These are phyloP conservation scores for Lasioglossum albipes DNA, from an alignment of 1,140 invertebrate species.

Conservation along the genomic window DNA sequence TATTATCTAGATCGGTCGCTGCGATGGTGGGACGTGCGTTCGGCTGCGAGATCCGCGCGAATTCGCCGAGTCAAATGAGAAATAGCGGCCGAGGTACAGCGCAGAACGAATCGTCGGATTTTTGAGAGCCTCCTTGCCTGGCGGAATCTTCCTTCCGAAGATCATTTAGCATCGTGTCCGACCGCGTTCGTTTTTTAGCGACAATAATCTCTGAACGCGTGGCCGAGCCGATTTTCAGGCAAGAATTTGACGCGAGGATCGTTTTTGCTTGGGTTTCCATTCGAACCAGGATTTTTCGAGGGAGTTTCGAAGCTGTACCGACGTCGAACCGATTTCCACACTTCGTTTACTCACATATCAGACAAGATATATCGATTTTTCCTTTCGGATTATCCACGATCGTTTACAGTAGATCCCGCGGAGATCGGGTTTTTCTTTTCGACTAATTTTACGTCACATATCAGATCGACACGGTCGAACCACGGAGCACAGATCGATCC, in stretches of 20 bases:
- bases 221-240: background rate
- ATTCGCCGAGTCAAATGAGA: background rate
- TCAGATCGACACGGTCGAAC: slow-evolving; percentile 12
- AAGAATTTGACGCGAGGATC: background rate
- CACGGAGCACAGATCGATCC: background rate
- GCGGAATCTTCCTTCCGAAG: background rate
- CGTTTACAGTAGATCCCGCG: background rate
- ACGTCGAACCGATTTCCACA: background rate
- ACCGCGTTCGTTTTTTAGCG: background rate
- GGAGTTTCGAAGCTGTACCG: background rate
- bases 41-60: slow-evolving; percentile 1
- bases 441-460: slow-evolving; percentile 27
- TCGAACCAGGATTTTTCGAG: background rate
- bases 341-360: slow-evolving; percentile 34
- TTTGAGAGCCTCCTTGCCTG: background rate
- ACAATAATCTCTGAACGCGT: background rate
- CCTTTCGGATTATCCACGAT: background rate
- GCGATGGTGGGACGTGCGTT: slow-evolving; percentile 2
- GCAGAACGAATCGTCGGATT: background rate
- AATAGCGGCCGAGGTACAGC: background rate
- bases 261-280: slow-evolving; percentile 21
- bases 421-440: too few relatives aligned
- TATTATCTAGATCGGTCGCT: background rate
- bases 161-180: background rate
- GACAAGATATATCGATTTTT: slow-evolving; percentile 6